Base-by-base conservation (phyloP, 2,113 vertebrate genomes). In the Otolemur garnettii region DNA sequence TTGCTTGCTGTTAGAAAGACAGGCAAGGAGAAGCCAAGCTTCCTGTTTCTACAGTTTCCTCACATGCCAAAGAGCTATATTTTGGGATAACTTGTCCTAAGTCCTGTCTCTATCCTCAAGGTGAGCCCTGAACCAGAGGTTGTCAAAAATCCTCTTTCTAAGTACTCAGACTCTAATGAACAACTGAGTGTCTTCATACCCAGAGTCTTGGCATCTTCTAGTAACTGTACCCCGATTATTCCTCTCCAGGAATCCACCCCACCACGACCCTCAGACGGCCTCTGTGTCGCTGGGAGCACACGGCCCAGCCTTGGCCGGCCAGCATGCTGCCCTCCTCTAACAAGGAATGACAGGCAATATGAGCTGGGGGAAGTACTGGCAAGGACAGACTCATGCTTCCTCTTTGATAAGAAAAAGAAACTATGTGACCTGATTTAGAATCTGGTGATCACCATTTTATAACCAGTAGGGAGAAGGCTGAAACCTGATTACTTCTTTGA, bases 241-340 rank as follows among this genome's bases (percentile, higher is more conserved):
- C 55, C 57, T 12, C 28, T 77, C 53, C 30, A 22, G 69, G 11
- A 69, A 5, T 42, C 35, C 0, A 28, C 18, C 4, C 13, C 21
- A 81, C 10, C 9, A 24, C 9, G 14, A 8, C 11, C 21, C 24
- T 79, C 35, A 21, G 28, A 5, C 7, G 2, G 5, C 82, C 38
- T 10, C 35, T 68, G 86, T 26, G 7, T 55, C 2, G 4, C 12
- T 15, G 3, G 3, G 2, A 28, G 1, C 0, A 5, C 17, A 28
- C 6, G 38, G 15, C 22, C 19, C 38, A 35, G 19, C 8, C n/a
- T 35, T 5, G 4, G 2, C 59, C 53, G 4, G 12, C 13, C 38
- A 24, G 14, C 15, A 24, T 4, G 0, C 45, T 17, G 0, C n/a
- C 15, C 53, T 74, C 21, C 5, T 3, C 35, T 11, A 1, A 1